A percentile compares a stretch with the other conserved stretches of the same genome.
Conservation (phyloP, 2,888 invertebrate genomes). For the Syritta pipiens region DNA sequence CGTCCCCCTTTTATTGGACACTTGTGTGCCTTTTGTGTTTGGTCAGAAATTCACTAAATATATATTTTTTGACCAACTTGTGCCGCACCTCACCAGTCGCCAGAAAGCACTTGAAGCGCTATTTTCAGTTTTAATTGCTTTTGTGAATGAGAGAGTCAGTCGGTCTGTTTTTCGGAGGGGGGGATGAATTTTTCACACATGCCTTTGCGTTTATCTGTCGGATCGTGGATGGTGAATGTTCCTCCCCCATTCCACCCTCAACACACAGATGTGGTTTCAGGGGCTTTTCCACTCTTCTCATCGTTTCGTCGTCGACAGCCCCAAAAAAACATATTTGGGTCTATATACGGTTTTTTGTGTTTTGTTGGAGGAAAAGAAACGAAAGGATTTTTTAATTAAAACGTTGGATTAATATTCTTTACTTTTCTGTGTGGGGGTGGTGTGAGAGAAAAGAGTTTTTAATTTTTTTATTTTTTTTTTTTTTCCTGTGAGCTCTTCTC, state of each 20-base stretch:
- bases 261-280: no score
- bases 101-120: conserved; percentile 62
- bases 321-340: neutral
- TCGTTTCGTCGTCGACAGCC: neutral
- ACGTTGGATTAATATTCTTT: conserved; percentile 66
- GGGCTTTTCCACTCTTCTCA: no score
- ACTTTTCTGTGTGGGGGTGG: no score
- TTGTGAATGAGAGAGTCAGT: conserved; percentile 58
- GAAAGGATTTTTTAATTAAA: conserved; percentile 66
- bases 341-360: neutral
- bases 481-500: no score
- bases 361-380: conserved; percentile 6
- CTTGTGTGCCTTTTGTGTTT: no score
- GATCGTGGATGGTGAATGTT: conserved; percentile 1
- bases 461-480: no score
- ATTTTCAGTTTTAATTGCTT: conserved; percentile 67
- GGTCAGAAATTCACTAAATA: no score
- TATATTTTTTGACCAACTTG: neutral
- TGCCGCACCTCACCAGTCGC: conserved; percentile 16
- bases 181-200: conserved; percentile 51
- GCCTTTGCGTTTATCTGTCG: conserved; percentile 18
- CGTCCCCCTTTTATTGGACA: no score
- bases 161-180: conserved; percentile 17
- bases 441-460: no score
- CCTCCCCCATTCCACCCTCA: no score